Evolutionary conservation across 2,797 vertebrate species (phyloP).

Genomic region (Bradypodion ventrale): DNA sequence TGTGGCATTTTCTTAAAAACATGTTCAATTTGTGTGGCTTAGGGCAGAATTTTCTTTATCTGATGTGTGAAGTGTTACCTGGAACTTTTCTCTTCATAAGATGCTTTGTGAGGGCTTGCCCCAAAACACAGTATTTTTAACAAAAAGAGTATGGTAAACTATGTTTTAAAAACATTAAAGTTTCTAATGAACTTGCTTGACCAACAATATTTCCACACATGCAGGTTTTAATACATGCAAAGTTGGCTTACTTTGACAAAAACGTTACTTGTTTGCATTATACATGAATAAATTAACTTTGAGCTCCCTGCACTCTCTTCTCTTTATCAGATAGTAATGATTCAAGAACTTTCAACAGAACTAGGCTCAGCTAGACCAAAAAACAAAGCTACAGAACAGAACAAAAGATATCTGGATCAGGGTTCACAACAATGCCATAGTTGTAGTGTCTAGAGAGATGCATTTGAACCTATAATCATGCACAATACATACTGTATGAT

Average conservation of each 20-base stretch:
- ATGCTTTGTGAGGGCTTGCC: not conserved
- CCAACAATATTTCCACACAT: not conserved
- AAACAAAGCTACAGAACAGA: not conserved
- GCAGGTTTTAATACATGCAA: not conserved
- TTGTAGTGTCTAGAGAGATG: not conserved
- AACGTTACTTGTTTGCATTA: too few relatives aligned
- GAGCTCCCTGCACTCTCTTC: not conserved
- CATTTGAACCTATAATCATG: conserved; percentile 28
- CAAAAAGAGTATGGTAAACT: not conserved
- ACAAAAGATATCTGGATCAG: accelerated
- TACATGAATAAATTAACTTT: too few relatives aligned
- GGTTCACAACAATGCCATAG: conserved; percentile 18
- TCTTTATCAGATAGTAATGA: not conserved
- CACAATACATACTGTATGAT: too few relatives aligned
- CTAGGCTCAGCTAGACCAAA: not conserved
- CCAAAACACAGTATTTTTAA: not conserved
- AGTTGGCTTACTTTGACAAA: not conserved
- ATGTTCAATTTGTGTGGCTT: too few relatives aligned
- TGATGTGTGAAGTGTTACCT: too few relatives aligned
- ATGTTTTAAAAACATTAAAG: not conserved
- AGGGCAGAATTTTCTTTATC: too few relatives aligned
- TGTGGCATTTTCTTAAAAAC: too few relatives aligned
- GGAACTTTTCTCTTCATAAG: too few relatives aligned
- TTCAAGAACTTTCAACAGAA: not conserved
- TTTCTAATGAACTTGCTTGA: not conserved